Percentiles rank a stretch among this genome's conserved stretches.
These are phyloP conservation scores for Pogonocichla stellata DNA, from an alignment of 2,113 vertebrate genomes.

Conservation along the genomic window DNA sequence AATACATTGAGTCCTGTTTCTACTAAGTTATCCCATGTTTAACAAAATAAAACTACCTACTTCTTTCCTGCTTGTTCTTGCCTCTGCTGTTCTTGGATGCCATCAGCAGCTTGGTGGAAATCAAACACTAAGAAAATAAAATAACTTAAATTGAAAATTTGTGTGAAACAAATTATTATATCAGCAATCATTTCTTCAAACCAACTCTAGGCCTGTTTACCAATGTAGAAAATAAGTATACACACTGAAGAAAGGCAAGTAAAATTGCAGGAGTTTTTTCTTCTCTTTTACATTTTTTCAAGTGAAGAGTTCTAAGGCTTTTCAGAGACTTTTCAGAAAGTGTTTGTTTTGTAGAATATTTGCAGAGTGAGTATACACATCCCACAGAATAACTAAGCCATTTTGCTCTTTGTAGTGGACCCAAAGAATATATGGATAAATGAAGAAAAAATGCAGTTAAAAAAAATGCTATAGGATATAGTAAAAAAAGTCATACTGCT, in stretches of 20 bases:
- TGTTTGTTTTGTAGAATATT: neutral
- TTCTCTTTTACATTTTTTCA: neutral
- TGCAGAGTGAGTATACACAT: neutral
- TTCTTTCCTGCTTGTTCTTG: constrained; percentile 97
- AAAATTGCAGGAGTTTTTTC: neutral
- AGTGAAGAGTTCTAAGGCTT: neutral
- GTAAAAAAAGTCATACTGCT: neutral
- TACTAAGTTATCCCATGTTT: neutral
- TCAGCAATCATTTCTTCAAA: neutral
- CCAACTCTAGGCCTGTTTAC: neutral
- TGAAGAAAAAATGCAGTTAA: neutral
- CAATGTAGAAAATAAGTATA: neutral
- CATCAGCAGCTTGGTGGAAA: constrained; percentile 97
- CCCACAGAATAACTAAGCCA: neutral
- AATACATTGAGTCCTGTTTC: neutral
- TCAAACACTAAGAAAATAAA: constrained; percentile 89
- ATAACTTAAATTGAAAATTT: neutral
- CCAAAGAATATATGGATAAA: neutral
- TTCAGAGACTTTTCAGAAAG: neutral
- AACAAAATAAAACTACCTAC: constrained; percentile 75
- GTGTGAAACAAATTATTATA: neutral
- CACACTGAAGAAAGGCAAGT: neutral
- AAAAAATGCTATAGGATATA: neutral
- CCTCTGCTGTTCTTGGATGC: constrained; percentile 95
- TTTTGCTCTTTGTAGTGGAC: neutral